A percentile compares a stretch with the other conserved stretches of the same genome.
These are phyloP conservation scores for Pluvialis apricaria DNA, from an alignment of 2,113 vertebrate species.

Conservation along the genomic window DNA sequence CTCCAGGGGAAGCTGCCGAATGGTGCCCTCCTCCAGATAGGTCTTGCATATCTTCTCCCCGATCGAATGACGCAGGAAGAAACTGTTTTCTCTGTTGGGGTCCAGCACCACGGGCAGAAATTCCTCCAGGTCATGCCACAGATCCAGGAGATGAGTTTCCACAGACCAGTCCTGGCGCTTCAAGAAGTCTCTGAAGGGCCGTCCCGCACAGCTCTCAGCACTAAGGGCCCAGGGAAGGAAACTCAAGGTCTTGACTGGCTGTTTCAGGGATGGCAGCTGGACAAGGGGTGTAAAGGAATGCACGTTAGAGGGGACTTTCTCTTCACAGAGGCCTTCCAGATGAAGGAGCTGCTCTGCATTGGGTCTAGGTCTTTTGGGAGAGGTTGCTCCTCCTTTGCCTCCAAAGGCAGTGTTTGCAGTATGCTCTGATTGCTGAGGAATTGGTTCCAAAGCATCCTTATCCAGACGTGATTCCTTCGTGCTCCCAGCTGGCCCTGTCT, in stretches of 20 bases:
- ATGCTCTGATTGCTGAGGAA: background rate
- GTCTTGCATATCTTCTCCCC: constrained; percentile 61
- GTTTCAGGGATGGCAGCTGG: constrained; percentile 16
- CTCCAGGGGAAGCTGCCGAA: constrained; percentile 36
- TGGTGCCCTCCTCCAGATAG: constrained; percentile 43
- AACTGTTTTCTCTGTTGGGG: constrained; percentile 35
- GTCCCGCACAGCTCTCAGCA: constrained; percentile 62
- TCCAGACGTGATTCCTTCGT: background rate
- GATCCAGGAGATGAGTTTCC: constrained; percentile 58
- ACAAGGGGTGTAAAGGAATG: background rate
- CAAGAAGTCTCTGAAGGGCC: constrained; percentile 67
- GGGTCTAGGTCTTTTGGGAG: background rate
- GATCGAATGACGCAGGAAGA: constrained; percentile 46
- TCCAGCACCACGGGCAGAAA: constrained; percentile 52
- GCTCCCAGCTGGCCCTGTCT: background rate
- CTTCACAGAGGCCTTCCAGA: background rate
- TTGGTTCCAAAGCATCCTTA: background rate
- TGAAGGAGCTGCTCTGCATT: background rate
- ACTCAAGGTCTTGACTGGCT: background rate
- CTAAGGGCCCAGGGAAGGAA: constrained; percentile 71
- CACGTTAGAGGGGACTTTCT: background rate
- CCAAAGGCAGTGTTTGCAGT: background rate
- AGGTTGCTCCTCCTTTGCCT: background rate
- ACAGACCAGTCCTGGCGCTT: background rate
- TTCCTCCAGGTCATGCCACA: constrained; percentile 71